Conservation (phyloP, 1,140 invertebrate species). For the Paraescarpia echinospica region DNA sequence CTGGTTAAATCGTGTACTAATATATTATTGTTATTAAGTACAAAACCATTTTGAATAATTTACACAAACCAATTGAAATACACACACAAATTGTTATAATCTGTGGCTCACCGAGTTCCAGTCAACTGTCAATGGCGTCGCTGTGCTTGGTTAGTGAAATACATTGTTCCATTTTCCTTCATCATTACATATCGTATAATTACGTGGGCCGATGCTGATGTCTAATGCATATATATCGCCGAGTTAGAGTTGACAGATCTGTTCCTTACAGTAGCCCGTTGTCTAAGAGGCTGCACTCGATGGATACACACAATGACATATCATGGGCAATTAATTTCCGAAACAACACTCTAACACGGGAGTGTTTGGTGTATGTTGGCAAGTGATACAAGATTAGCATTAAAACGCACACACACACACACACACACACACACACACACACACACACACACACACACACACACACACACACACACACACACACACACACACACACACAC, state of each 20-base stretch:
- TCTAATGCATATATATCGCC: neutral
- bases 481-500: too few relatives aligned
- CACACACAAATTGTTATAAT: neutral
- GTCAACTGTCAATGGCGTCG: neutral
- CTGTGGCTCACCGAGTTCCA: neutral
- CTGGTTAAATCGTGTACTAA: too few relatives aligned
- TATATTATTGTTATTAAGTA: too few relatives aligned
- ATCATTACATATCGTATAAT: neutral
- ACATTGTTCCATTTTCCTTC: neutral
- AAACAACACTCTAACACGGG: too few relatives aligned
- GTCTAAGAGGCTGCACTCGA: neutral
- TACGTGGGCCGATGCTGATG: neutral
- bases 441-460: too few relatives aligned
- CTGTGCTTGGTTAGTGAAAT: neutral
- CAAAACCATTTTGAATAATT: neutral
- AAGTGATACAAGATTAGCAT: too few relatives aligned
- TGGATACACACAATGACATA: neutral
- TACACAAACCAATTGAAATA: neutral
- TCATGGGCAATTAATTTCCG: too few relatives aligned
- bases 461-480: too few relatives aligned
- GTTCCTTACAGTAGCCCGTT: neutral
- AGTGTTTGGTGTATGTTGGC: too few relatives aligned
- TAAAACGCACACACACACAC: too few relatives aligned
- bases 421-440: too few relatives aligned
- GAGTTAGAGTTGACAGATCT: neutral